Conservation (phyloP, 1,140 invertebrate species). For the Sycophila sp. region DNA sequence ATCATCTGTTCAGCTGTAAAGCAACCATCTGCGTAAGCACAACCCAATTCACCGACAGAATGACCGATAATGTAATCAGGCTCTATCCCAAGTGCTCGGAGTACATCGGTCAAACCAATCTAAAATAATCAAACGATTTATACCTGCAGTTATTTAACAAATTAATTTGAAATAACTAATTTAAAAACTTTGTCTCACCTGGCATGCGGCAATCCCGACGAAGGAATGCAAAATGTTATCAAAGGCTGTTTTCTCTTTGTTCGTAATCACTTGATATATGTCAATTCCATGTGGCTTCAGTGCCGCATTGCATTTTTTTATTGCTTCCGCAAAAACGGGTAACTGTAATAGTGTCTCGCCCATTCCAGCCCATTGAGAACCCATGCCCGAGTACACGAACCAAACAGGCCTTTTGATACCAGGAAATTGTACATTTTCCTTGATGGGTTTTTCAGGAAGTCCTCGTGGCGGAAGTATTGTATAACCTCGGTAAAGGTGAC, state of each 20-base stretch:
- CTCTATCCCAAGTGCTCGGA: slow-evolving; percentile 71
- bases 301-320: slow-evolving; percentile 76
- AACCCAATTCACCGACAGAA: slow-evolving; percentile 79
- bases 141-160: neutral
- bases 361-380: slow-evolving; percentile 88
- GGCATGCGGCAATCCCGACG: slow-evolving; percentile 86
- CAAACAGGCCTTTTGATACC: slow-evolving; percentile 77
- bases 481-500: slow-evolving; percentile 70
- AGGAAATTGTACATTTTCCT: slow-evolving; percentile 69
- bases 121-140: slow-evolving; percentile 76
- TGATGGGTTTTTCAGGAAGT: slow-evolving; percentile 54
- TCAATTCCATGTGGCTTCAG: slow-evolving; percentile 81
- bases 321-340: slow-evolving; percentile 72
- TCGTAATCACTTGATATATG: slow-evolving; percentile 83
- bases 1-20: slow-evolving; percentile 83
- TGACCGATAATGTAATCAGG: slow-evolving; percentile 81
- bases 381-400: slow-evolving; percentile 91
- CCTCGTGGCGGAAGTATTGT: slow-evolving; percentile 58
- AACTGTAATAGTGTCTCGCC: slow-evolving; percentile 72
- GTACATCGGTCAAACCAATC: slow-evolving; percentile 77
- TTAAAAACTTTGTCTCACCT: slow-evolving; percentile 65
- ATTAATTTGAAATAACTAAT: neutral
- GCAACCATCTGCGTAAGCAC: slow-evolving; percentile 84
- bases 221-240: slow-evolving; percentile 88
- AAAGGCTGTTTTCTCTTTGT: slow-evolving; percentile 76